A percentile compares a stretch with the other conserved stretches of the same genome.
Conservation (phyloP, 2,797 vertebrate genomes). For the Gadopsis marmoratus region DNA sequence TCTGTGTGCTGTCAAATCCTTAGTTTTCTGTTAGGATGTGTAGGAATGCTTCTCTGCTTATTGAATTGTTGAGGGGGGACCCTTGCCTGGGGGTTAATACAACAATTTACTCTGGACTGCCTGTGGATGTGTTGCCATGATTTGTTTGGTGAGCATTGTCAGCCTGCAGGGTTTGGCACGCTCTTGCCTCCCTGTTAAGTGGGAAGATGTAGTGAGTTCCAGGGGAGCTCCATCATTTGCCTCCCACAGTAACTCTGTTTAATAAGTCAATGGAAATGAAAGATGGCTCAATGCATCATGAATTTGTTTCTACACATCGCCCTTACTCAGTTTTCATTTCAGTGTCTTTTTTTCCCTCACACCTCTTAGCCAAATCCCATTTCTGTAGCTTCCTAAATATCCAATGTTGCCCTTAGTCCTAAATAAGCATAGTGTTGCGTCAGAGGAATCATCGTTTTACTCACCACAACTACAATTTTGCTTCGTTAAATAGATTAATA, state of each 20-base stretch:
- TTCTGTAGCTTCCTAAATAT: constrained; percentile 32
- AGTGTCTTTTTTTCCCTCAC: neutral
- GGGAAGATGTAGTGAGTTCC: constrained; percentile 79
- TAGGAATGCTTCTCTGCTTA: constrained; percentile 76
- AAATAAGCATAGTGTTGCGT: constrained; percentile 4
- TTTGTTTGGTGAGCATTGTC: constrained; percentile 82
- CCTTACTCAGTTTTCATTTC: constrained; percentile 62
- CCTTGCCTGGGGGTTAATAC: constrained; percentile 84
- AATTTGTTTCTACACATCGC: constrained; percentile 66
- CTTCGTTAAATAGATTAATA: neutral
- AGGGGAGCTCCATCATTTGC: constrained; percentile 77
- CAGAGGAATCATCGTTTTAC: neutral
- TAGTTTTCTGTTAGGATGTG: constrained; percentile 70
- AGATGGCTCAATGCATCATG: constrained; percentile 69
- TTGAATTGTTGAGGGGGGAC: constrained; percentile 81
- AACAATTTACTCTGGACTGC: constrained; percentile 85
- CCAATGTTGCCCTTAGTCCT: constrained; percentile 14
- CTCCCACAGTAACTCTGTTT: constrained; percentile 71
- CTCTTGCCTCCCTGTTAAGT: constrained; percentile 76
- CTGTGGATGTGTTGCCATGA: constrained; percentile 82
- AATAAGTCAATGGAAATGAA: constrained; percentile 78
- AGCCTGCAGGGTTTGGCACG: constrained; percentile 79
- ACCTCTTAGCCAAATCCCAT: constrained; percentile 40
- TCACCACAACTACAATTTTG: neutral
- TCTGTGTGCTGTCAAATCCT: constrained; percentile 61